Base-by-base conservation (phyloP, 2,797 vertebrate species). In the Paratrypauchen microcephalus region DNA sequence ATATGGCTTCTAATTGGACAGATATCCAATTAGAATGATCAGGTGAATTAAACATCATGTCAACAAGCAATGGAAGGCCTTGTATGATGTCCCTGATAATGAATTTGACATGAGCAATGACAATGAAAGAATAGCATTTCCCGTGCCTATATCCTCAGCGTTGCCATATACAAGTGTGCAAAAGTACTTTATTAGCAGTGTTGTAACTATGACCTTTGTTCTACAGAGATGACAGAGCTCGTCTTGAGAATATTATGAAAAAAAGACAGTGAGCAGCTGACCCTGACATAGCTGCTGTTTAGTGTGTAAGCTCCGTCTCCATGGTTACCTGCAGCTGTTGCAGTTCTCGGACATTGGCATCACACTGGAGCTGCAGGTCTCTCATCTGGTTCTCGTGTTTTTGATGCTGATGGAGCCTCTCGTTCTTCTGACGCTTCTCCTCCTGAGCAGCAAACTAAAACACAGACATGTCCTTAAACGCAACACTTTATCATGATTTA, bases 311-410 rank as follows among this genome's bases (percentile, higher is more conserved):
- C 6, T 64, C 13, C 0, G 41, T 16, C 21, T 18, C 21, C 41
- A 18, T 64, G 6, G 19, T n/a, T 18, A 96, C 96, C 95, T 98
- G 97, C 36, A 98, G 82, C 80, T 98, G 97, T 75, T 98, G 97
- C 6, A 98, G 90, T 67, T 98, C 97, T 36, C 96, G 87, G 86
- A 97, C 84, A 75, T 98, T 98, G 83, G 94, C 92, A 78, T 98
- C 97, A 76, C 96, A 97, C 73, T 97, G 96, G 77, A 97, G 65
- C 90, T 97, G 97, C 72, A 98, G 94, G 83, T 98, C 97, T 70
- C 97, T 93, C 96, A 97, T 98, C 75, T 98, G 97, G 88, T 97
- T 97, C 77, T 98, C 97, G 0, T 98, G 97, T 80, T 98, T 98
- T 87, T 98, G 97, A 68, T 96, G 96, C 83, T 98, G 97, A 58